Percentiles rank a stretch among this genome's conserved stretches.
Conservation (phyloP, 2,888 invertebrate genomes). For the Temnothorax rugatulus region DNA sequence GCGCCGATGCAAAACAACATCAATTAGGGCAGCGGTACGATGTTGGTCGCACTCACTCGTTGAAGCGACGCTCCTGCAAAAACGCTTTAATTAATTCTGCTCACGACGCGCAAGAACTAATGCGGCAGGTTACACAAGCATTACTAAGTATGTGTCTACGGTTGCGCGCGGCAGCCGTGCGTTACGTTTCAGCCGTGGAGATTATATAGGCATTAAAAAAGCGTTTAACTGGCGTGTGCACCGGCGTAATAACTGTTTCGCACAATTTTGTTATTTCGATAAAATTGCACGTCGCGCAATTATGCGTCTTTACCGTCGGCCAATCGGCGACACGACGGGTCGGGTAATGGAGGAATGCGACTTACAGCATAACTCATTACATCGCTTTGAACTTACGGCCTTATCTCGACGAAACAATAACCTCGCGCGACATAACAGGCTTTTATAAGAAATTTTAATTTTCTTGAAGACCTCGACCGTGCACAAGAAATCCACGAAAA, state of each 20-base stretch:
- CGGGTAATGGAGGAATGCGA: neutral
- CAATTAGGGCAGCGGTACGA: slow-evolving; percentile 76
- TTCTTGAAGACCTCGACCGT: slow-evolving; percentile 28
- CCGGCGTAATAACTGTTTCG: slow-evolving; percentile 32
- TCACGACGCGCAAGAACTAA: slow-evolving; percentile 76
- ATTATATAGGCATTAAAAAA: slow-evolving; percentile 50
- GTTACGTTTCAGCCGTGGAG: slow-evolving; percentile 34
- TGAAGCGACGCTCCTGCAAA: slow-evolving; percentile 68
- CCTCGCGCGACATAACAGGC: neutral
- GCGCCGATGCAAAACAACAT: slow-evolving; percentile 76
- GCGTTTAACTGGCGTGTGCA: slow-evolving; percentile 35
- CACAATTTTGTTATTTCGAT: slow-evolving; percentile 33
- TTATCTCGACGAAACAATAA: slow-evolving; percentile 47
- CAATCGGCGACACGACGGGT: neutral
- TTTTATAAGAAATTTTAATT: slow-evolving; percentile 50
- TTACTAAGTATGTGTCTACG: slow-evolving; percentile 70
- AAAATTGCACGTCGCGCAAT: slow-evolving; percentile 23
- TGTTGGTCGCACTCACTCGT: slow-evolving; percentile 76
- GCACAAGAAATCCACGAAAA: slow-evolving; percentile 15
- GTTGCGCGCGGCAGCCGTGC: slow-evolving; percentile 37
- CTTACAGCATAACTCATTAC: slow-evolving; percentile 21
- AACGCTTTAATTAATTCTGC: slow-evolving; percentile 80
- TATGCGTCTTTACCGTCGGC: slow-evolving; percentile 1
- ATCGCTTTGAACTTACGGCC: slow-evolving; percentile 13
- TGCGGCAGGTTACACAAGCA: slow-evolving; percentile 72